A percentile compares a stretch with the other conserved stretches of the same genome.
phyloP scores from a whole-genome alignment of 2,888 invertebrate genomes.

The Acleris sparsana region DNA sequence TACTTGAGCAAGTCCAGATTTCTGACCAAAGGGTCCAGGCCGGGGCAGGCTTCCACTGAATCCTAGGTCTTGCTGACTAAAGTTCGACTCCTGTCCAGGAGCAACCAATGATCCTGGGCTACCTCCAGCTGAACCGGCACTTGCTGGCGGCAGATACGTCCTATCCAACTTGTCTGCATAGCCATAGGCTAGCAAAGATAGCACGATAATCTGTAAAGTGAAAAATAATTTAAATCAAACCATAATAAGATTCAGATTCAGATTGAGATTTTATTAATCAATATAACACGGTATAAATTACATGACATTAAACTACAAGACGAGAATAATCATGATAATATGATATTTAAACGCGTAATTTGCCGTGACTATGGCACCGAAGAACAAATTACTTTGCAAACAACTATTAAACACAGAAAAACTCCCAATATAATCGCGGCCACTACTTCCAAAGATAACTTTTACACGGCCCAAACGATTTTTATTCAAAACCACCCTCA shows the following conservation, averaged over 20 bases:
- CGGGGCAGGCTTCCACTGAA: conserved; percentile 30
- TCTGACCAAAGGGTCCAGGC: conserved; percentile 24
- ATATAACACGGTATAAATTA: no score
- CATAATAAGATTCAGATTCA: no score
- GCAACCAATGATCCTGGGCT: conserved; percentile 68
- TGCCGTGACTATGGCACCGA: no score
- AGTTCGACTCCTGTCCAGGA: conserved; percentile 46
- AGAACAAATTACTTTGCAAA: no score
- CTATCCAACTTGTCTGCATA: conserved; percentile 75
- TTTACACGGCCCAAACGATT: no score
- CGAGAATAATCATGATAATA: conserved; percentile 24
- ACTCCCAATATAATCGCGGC: no score
- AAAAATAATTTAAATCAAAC: conserved; percentile 9
- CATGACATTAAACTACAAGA: conserved; percentile 33
- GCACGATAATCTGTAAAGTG: conserved; percentile 67
- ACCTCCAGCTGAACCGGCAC: conserved; percentile 70
- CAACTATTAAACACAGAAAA: no score
- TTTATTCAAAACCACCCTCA: no score
- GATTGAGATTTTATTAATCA: no score
- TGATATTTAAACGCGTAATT: conserved; percentile 3
- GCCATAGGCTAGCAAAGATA: conserved; percentile 69
- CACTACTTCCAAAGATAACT: no score
- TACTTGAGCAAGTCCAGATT: conserved; percentile 18
- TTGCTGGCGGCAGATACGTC: conserved; percentile 73
- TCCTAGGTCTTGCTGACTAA: conserved; percentile 38